Evolutionary conservation across 1,140 invertebrate genomes (phyloP).

Genomic region (Hirudo medicinalis): DNA sequence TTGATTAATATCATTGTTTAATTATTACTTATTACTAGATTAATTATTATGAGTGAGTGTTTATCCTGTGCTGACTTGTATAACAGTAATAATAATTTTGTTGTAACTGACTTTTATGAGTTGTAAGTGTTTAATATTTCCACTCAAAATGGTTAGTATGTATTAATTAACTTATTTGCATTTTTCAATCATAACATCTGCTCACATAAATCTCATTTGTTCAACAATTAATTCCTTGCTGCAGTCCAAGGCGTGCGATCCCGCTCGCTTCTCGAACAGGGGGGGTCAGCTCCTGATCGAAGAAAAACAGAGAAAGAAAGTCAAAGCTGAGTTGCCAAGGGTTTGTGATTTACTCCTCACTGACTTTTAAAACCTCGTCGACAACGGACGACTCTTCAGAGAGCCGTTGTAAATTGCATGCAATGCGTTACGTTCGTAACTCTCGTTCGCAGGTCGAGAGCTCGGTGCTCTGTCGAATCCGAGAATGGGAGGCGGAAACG

Average conservation of each 20-base stretch:
- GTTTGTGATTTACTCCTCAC: constrained; percentile 24
- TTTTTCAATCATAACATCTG: not conserved
- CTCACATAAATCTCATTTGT: too few relatives aligned
- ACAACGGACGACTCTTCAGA: too few relatives aligned
- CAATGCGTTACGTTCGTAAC: too few relatives aligned
- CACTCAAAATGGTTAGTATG: too few relatives aligned
- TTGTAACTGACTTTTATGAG: too few relatives aligned
- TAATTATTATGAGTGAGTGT: too few relatives aligned
- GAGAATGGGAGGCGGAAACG: not conserved
- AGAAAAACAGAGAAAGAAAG: constrained; percentile 65
- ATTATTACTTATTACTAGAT: too few relatives aligned
- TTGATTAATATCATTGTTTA: not conserved
- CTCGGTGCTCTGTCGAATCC: not conserved
- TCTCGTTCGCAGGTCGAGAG: constrained; percentile 5
- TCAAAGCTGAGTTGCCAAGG: constrained; percentile 47
- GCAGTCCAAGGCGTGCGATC: constrained; percentile 52
- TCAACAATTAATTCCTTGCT: constrained; percentile 8
- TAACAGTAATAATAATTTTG: too few relatives aligned
- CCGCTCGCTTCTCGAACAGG: constrained; percentile 59
- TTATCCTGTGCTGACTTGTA: too few relatives aligned
- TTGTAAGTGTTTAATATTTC: too few relatives aligned
- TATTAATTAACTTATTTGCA: not conserved
- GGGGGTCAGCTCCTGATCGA: constrained; percentile 66
- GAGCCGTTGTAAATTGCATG: too few relatives aligned
- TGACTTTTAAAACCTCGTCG: too few relatives aligned